Conservation (phyloP, 2,888 invertebrate species). For the Napeogenes inachia region DNA sequence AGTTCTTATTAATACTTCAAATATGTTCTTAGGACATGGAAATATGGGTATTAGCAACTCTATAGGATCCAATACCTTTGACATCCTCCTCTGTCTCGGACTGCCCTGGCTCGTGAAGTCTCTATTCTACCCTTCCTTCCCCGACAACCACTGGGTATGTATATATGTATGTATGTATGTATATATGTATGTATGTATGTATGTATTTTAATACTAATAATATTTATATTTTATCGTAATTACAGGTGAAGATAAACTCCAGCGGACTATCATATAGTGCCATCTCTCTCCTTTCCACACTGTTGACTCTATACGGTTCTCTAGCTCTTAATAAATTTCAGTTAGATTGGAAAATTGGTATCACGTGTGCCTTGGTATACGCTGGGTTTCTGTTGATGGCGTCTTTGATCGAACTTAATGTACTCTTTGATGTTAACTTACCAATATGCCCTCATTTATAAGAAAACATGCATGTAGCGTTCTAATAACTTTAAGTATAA, state of each 20-base stretch:
- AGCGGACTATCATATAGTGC: slow-evolving; percentile 86
- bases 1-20: neutral
- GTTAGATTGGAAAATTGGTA: slow-evolving; percentile 83
- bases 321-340: slow-evolving; percentile 82
- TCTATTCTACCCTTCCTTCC: slow-evolving; percentile 76
- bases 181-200: neutral
- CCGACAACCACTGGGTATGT: slow-evolving; percentile 75
- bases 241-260: slow-evolving; percentile 83
- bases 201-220: neutral
- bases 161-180: slow-evolving; percentile 12
- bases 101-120: slow-evolving; percentile 87
- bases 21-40: slow-evolving; percentile 77
- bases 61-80: slow-evolving; percentile 89
- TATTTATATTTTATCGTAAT: slow-evolving; percentile 14
- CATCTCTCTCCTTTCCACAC: slow-evolving; percentile 83
- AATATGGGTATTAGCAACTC: slow-evolving; percentile 89
- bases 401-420: slow-evolving; percentile 85
- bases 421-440: slow-evolving; percentile 84
- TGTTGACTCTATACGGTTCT: slow-evolving; percentile 82
- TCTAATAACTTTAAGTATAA: too few species aligned
- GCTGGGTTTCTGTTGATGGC: slow-evolving; percentile 81
- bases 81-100: slow-evolving; percentile 86
- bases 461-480: slow-evolving; percentile 1
- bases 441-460: slow-evolving; percentile 80
- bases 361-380: slow-evolving; percentile 82